Base-by-base conservation (phyloP, 1,140 invertebrate genomes). In the Cherax destructor region DNA sequence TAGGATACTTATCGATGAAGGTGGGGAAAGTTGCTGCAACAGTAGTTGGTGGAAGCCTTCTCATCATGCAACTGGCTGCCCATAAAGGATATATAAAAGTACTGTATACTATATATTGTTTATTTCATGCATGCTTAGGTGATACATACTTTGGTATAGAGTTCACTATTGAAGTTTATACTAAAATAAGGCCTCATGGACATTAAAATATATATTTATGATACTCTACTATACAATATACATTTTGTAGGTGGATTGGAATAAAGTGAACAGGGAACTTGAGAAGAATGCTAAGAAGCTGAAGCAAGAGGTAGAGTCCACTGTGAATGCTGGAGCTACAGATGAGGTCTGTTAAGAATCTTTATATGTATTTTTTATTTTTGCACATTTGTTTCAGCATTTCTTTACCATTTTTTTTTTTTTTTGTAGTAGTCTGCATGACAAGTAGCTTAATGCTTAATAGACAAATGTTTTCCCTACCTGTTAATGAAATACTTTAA, bases 1-100 rank as follows among this genome's bases (percentile, higher is more conserved):
- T 98, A 91, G 98, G 98, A 76, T 98, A 97, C 94, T 94, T 98
- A 69, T 97, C 97, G 93, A 97, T 98, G 96, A 98, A 98, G 96
- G 96, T 99, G 93, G 98, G 98, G 11, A 99, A 98, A 96, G 95
- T 97, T 90, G 97, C 97, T 78, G 98, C 98, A 11, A 96, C 98
- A 86, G 97, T 97, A 13, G 94, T 99, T 91, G 98, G 98, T 91
- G 97, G 98, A 87, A 97, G 97, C 91, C 97, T 99, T 61, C 97
- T 99, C 93, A 95, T 99, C 93, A 94, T 99, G 85, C 97, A 99
- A 95, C 96, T 99, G 93, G 98, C 98, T 3, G 97, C 97, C 91
- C 97, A 98, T 94, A 97, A 98, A 94, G 98, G 98, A n/a, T 98
- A 98, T 93, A 97, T 99, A 78, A 97, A 97, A 87, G 94, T 95